Evolutionary conservation across 2,113 vertebrate genomes (phyloP), one percentile per base, ranked within the genome.

Genomic region (Circaetus cinerascens): DNA sequence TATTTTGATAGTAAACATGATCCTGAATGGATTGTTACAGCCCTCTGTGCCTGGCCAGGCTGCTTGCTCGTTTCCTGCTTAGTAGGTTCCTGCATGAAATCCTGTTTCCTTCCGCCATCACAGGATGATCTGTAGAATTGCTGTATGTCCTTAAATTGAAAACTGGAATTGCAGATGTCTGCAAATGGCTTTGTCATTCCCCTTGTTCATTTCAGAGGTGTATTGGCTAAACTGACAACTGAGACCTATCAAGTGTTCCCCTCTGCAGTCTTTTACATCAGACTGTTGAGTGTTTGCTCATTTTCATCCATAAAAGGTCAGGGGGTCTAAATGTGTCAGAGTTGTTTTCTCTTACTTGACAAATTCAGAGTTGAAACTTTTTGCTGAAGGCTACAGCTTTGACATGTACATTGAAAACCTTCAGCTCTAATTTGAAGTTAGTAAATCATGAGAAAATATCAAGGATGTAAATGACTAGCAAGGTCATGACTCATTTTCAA

Each of bases 361-460:
- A 90, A 90, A 96, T 76, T 86, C 53, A 62, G 77, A 90, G 62
- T 29, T 73, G 75, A 95, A 95, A 83, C 25, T 32, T 90, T 90
- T 92, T 73, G 55, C 95, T 77, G 41, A 95, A 95, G 88, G 75
- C 72, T 88, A 62, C 32, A 57, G 43, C 15, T 94, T 95, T 90
- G 50, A 62, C 88, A 66, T 9, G 7, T 56, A 32, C 9, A 13
- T 32, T 69, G 68, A 62, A 95, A 90, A n/a, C 19, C 63, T 95
- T 76, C 90, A 76, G 27, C 16, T 90, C 75, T 66, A 73, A 92
- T 95, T 62, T 83, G 50, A 72, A 95, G 75, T 38, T 71, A 66
- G 50, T 84, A 91, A 92, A 76, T 86, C 55, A 92, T 23, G 79
- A 84, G 36, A 84, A 95, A 92, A 94, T 66, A 91, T 80, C 75